Conservation (phyloP, 2,888 invertebrate genomes). For the Odontomyia ornata region DNA sequence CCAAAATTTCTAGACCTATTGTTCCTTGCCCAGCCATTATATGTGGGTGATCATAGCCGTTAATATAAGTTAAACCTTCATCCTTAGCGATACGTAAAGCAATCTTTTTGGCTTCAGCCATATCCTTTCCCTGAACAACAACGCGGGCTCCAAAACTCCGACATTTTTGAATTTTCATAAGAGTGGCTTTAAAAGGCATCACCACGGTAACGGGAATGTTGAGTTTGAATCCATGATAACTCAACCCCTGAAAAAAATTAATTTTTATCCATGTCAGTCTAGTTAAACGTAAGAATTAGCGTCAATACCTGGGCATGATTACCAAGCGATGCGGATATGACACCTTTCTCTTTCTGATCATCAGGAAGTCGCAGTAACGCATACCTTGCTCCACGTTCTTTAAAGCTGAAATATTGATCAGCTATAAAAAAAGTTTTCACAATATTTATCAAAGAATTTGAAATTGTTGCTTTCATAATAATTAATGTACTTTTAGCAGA, state of each 20-base stretch:
- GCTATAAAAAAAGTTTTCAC: not conserved
- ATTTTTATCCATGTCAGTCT: not conserved
- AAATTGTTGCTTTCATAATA: too few relatives aligned
- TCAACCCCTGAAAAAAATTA: slow-evolving; percentile 65
- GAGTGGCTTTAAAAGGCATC: slow-evolving; percentile 95
- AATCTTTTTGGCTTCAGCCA: slow-evolving; percentile 83
- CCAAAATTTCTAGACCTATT: slow-evolving; percentile 89
- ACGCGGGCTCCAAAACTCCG: slow-evolving; percentile 85
- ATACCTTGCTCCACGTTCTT: slow-evolving; percentile 92
- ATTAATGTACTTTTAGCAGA: too few relatives aligned
- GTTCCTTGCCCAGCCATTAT: slow-evolving; percentile 97
- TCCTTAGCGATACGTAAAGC: slow-evolving; percentile 81
- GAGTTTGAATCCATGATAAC: slow-evolving; percentile 80
- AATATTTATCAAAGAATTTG: too few relatives aligned
- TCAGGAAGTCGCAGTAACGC: slow-evolving; percentile 78
- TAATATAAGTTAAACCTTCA: slow-evolving; percentile 80
- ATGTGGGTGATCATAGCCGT: slow-evolving; percentile 95
- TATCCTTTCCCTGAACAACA: slow-evolving; percentile 76
- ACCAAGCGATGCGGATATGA: slow-evolving; percentile 92
- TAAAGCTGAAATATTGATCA: slow-evolving; percentile 80
- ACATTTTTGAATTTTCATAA: slow-evolving; percentile 95
- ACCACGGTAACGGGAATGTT: slow-evolving; percentile 82
- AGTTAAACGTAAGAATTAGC: not conserved
- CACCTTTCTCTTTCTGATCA: slow-evolving; percentile 78
- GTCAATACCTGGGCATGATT: slow-evolving; percentile 82